Conservation (phyloP, 2,113 vertebrate species). For the Hepsetus odoe region DNA sequence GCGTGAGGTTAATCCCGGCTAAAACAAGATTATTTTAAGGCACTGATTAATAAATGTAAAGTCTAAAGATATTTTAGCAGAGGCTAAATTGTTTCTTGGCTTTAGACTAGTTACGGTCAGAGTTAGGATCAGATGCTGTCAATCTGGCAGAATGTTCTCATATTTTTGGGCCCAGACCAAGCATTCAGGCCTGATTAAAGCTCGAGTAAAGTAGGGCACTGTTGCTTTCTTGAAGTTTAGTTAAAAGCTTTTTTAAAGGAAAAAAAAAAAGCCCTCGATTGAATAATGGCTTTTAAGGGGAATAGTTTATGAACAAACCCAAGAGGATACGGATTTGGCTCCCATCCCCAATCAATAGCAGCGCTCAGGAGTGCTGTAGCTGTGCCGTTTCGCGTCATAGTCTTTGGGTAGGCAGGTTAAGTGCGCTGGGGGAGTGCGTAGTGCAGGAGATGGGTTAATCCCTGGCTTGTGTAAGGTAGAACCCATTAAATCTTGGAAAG, state of each 20-base stretch:
- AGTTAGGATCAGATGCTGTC: neutral
- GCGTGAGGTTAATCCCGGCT: no score
- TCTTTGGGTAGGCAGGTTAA: slow-evolving; percentile 48
- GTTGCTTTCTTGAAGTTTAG: slow-evolving; percentile 1
- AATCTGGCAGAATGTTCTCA: neutral
- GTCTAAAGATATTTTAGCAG: neutral
- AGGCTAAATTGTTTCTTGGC: no score
- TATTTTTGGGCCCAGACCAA: neutral
- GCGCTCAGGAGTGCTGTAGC: slow-evolving; percentile 25
- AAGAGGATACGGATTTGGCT: slow-evolving; percentile 27
- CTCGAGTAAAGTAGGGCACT: neutral
- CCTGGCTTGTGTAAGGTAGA: slow-evolving; percentile 42
- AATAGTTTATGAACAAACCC: slow-evolving; percentile 23
- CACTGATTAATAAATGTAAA: no score
- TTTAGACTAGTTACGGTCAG: no score
- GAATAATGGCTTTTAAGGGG: slow-evolving; percentile 28
- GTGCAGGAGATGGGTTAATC: slow-evolving; percentile 48
- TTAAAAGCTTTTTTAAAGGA: slow-evolving; percentile 2
- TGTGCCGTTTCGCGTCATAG: slow-evolving; percentile 12
- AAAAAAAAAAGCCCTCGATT: neutral
- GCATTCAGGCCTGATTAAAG: neutral
- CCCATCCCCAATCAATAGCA: slow-evolving; percentile 24
- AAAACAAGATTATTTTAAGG: no score
- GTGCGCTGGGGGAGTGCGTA: slow-evolving; percentile 29
- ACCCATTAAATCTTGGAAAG: slow-evolving; percentile 48